These are phyloP conservation scores for Pocillopora grandis DNA, from an alignment of 92 coral and sea anemone genomes.

Conservation along the genomic window DNA sequence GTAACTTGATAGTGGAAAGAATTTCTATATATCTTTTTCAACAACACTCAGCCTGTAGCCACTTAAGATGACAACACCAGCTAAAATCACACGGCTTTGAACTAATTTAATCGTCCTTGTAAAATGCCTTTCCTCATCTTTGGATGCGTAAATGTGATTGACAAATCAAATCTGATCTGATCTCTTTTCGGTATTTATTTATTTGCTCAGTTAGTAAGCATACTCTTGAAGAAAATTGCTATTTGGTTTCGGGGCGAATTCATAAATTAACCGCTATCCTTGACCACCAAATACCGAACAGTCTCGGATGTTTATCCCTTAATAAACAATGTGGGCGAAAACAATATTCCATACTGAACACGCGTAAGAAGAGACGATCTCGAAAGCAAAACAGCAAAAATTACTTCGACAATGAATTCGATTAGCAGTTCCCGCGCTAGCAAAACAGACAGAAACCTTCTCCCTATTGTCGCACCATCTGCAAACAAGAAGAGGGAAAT, in stretches of 20 bases:
- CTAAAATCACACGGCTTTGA: constrained; percentile 22
- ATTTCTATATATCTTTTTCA: constrained; percentile 16
- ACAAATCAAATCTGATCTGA: constrained; percentile 25
- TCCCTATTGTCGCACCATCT: constrained; percentile 25
- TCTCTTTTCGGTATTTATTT: constrained; percentile 25
- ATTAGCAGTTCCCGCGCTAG: background rate
- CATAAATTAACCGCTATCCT: constrained; percentile 27
- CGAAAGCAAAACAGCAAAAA: constrained; percentile 23
- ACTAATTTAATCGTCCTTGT: constrained; percentile 23
- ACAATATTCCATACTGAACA: constrained; percentile 5
- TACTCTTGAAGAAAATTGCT: constrained; percentile 27
- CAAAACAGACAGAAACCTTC: constrained; percentile 7
- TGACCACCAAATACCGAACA: constrained; percentile 30
- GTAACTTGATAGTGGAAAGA: constrained; percentile 17
- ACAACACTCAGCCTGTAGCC: constrained; percentile 19
- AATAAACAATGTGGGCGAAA: constrained; percentile 21
- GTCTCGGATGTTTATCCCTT: constrained; percentile 31
- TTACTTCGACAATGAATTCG: constrained; percentile 14
- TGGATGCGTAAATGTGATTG: constrained; percentile 14
- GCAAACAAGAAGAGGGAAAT: background rate
- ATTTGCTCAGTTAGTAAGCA: constrained; percentile 8
- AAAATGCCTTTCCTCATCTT: background rate
- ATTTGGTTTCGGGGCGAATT: constrained; percentile 31
- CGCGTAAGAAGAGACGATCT: constrained; percentile 1
- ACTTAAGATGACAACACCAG: constrained; percentile 36